Percentiles rank a stretch among this genome's conserved stretches.
Evolutionary conservation across 1,140 invertebrate genomes (phyloP).

Genomic region (Aphaenogaster rudis): DNA sequence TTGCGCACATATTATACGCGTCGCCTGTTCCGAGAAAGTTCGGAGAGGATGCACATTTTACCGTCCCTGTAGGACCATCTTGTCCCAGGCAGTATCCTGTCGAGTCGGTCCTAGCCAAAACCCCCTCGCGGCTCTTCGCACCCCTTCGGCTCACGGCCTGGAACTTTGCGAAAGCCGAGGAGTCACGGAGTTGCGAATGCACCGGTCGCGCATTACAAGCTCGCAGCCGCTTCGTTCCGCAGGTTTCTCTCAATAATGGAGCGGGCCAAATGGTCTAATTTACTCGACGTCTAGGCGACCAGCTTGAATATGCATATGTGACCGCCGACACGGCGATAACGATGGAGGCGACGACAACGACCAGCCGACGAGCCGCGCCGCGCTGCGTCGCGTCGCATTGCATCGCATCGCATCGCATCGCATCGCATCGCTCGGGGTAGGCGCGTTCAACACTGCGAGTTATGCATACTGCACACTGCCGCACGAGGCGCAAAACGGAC

Average conservation of each 20-base stretch:
- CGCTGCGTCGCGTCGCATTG: neutral
- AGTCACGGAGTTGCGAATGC: constrained; percentile 77
- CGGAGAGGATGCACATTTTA: constrained; percentile 35
- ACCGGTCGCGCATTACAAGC: constrained; percentile 70
- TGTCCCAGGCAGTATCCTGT: constrained; percentile 14
- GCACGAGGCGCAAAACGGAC: constrained; percentile 45
- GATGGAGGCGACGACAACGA: constrained; percentile 52
- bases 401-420: neutral
- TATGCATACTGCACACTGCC: constrained; percentile 53
- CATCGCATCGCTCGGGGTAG: constrained; percentile 23
- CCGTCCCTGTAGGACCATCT: constrained; percentile 48
- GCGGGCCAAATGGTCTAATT: constrained; percentile 82
- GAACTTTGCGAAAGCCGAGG: constrained; percentile 74
- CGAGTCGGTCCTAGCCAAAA: constrained; percentile 27
- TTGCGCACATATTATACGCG: neutral
- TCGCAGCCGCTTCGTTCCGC: constrained; percentile 66
- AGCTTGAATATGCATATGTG: constrained; percentile 79
- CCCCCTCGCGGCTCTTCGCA: neutral
- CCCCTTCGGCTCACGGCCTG: neutral
- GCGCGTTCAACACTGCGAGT: constrained; percentile 39
- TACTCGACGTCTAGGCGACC: constrained; percentile 77
- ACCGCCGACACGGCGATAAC: constrained; percentile 32
- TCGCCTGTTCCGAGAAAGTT: constrained; percentile 13
- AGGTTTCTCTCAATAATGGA: constrained; percentile 82
- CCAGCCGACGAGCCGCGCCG: constrained; percentile 11